Percentiles rank a stretch among this genome's conserved stretches.
Evolutionary conservation across 1,140 invertebrate species (phyloP).

Genomic region (Metopolophium dirhodum): DNA sequence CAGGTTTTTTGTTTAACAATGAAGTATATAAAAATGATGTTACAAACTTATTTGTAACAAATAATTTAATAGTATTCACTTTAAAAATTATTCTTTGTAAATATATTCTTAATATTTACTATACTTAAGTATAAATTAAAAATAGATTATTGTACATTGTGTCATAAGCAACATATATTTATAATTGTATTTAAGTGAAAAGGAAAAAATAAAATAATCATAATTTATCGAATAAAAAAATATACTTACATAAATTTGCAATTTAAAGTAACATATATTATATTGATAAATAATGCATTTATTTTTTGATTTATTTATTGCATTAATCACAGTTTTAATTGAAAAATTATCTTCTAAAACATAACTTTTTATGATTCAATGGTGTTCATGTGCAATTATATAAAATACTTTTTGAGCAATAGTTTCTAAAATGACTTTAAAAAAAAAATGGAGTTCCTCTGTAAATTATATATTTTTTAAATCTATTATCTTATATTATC

Average conservation of each 20-base stretch:
- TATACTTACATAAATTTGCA: not conserved
- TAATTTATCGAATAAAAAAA: not conserved
- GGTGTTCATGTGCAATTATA: not conserved
- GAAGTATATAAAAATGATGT: not conserved
- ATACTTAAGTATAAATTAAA: not conserved
- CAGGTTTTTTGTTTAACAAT: not conserved
- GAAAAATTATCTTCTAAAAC: not conserved
- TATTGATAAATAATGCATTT: not conserved
- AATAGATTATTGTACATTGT: slow-evolving; percentile 5
- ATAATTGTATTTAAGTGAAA: not conserved
- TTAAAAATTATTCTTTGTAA: not conserved
- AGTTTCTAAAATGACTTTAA: not conserved
- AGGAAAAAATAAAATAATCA: not conserved
- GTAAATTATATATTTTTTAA: not conserved
- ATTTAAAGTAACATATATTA: not conserved
- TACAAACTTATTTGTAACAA: not conserved
- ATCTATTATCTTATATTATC: not conserved
- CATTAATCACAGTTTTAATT: not conserved
- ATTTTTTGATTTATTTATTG: not conserved
- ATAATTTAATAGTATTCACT: not conserved
- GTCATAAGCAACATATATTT: not conserved
- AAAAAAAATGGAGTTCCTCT: not conserved
- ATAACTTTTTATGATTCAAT: not conserved
- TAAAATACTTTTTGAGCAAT: not conserved
- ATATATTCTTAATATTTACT: not conserved